Evolutionary conservation across 2,797 vertebrate genomes (phyloP).

Genomic region (Gymnoscopelus braueri): DNA sequence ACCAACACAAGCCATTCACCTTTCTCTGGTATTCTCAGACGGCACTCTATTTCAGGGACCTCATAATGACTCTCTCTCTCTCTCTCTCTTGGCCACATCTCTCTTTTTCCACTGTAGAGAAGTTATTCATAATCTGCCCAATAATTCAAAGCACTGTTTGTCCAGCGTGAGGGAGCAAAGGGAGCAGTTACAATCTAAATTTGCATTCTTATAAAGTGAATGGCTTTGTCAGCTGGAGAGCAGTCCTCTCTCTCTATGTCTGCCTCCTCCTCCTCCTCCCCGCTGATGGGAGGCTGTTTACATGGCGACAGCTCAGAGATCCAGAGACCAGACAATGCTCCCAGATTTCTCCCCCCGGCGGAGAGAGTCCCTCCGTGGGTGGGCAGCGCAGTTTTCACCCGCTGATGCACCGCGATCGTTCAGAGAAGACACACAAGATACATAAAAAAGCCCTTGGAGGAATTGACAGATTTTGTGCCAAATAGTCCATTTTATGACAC

Average conservation of each 20-base stretch:
- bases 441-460: constrained; percentile 51
- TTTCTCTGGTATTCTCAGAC: constrained; percentile 71
- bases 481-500: constrained; percentile 72
- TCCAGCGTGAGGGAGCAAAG: constrained; percentile 68
- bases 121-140: constrained; percentile 77
- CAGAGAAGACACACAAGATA: constrained; percentile 49
- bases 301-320: constrained; percentile 74
- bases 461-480: constrained; percentile 78
- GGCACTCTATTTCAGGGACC: constrained; percentile 71
- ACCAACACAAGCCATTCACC: constrained; percentile 60
- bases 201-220: constrained; percentile 72
- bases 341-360: constrained; percentile 53
- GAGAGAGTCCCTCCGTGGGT: constrained; percentile 74
- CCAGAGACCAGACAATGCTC: constrained; percentile 73
- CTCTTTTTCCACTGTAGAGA: constrained; percentile 78
- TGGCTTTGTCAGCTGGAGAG: constrained; percentile 67
- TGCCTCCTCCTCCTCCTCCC: constrained; percentile 54
- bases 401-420: constrained; percentile 59
- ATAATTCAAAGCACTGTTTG: constrained; percentile 76
- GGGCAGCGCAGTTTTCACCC: constrained; percentile 66
- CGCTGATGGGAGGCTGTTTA: constrained; percentile 78
- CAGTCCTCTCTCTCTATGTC: constrained; percentile 46
- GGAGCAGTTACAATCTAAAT: constrained; percentile 72
- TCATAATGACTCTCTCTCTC: constrained; percentile 69
- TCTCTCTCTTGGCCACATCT: constrained; percentile 71